Percentiles rank a stretch among this genome's conserved stretches.
phyloP scores from a whole-genome alignment of 1,140 invertebrate genomes.

The Aethina tumida region DNA sequence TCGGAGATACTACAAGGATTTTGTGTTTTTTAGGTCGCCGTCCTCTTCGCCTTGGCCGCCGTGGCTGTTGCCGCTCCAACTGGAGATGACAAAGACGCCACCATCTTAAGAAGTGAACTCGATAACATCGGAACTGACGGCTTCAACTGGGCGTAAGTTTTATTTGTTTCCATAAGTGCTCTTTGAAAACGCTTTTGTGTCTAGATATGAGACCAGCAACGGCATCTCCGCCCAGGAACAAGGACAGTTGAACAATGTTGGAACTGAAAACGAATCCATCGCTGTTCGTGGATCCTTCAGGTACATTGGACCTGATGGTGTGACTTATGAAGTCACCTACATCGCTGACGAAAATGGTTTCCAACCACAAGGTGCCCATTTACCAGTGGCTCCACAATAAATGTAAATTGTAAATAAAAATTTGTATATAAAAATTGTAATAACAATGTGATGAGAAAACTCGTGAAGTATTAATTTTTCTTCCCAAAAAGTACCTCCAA shows the following conservation, averaged over 20 bases:
- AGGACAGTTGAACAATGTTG: slow-evolving; percentile 46
- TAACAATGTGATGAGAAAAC: too few relatives aligned
- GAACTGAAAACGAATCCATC: slow-evolving; percentile 45
- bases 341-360: slow-evolving; percentile 67
- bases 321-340: slow-evolving; percentile 49
- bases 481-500: too few relatives aligned
- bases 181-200: too few relatives aligned
- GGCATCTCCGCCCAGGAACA: slow-evolving; percentile 53
- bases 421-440: too few relatives aligned
- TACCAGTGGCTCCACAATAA: too few relatives aligned
- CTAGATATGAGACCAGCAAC: slow-evolving; percentile 59
- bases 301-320: slow-evolving; percentile 56
- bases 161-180: too few relatives aligned
- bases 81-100: slow-evolving; percentile 25
- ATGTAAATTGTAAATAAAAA: too few relatives aligned
- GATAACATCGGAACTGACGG: slow-evolving; percentile 38
- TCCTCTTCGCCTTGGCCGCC: too few relatives aligned
- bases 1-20: too few relatives aligned
- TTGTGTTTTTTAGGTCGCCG: too few relatives aligned
- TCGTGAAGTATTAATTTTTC: too few relatives aligned
- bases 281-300: slow-evolving; percentile 53
- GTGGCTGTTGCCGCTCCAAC: slow-evolving; percentile 33
- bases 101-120: slow-evolving; percentile 33
- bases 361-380: slow-evolving; percentile 50
- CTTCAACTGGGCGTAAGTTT: too few relatives aligned